Conservation (phyloP, 2,888 invertebrate genomes). For the Fissipunctia ypsillon region DNA sequence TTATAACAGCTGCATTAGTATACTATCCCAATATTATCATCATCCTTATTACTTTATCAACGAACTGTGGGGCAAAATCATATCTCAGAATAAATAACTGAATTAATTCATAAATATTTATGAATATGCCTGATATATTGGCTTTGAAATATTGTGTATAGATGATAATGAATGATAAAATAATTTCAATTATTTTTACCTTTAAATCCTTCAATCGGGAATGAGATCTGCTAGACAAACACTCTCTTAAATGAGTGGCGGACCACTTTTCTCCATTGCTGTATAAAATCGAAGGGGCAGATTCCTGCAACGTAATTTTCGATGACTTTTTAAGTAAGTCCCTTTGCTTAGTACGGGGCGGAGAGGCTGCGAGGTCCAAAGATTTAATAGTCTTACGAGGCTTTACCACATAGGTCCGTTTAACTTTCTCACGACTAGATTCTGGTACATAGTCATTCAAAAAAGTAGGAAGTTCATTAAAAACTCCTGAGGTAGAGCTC, state of each 20-base stretch:
- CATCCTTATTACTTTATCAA: background rate
- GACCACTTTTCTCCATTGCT: constrained; percentile 74
- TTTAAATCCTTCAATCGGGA: constrained; percentile 82
- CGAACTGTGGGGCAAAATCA: background rate
- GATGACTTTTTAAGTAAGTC: constrained; percentile 61
- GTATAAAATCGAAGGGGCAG: constrained; percentile 75
- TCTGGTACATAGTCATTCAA: constrained; percentile 81
- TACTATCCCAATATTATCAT: background rate
- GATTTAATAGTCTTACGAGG: constrained; percentile 84
- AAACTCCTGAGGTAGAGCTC: constrained; percentile 74
- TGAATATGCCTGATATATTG: background rate
- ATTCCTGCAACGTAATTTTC: constrained; percentile 70
- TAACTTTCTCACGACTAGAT: constrained; percentile 65
- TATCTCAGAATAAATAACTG: background rate
- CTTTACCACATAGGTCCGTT: constrained; percentile 77
- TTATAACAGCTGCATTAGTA: background rate
- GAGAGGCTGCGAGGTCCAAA: constrained; percentile 78
- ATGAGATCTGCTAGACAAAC: constrained; percentile 82
- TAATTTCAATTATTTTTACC: constrained; percentile 67
- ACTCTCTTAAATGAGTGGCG: constrained; percentile 75
- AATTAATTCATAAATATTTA: too few relatives aligned
- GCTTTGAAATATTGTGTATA: background rate
- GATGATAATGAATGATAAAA: background rate
- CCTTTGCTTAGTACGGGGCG: constrained; percentile 68
- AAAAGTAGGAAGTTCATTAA: constrained; percentile 82